Evolutionary conservation across 2,888 invertebrate genomes (phyloP), one percentile per base, ranked within the genome.

Genomic region (Caenorhabditis panamensis): DNA sequence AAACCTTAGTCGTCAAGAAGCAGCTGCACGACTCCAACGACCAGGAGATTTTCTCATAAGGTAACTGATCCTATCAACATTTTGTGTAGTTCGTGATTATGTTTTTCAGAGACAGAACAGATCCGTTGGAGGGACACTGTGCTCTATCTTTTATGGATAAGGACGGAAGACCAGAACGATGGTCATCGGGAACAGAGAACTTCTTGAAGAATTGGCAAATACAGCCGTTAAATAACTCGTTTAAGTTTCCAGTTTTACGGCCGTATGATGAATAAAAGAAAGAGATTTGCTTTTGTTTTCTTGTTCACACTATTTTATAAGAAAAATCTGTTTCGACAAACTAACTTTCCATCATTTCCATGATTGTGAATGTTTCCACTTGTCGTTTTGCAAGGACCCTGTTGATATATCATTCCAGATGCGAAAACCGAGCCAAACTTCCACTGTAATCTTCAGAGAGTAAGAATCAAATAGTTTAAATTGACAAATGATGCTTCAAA

Each of bases 11-110:
- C 54, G 68, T 13, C 11, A 53, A 13, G 59, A 59, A 26, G 69
- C 64, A 2, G 22, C 22, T 20, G 0, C n/a, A 9, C 13, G 68
- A 20, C 44, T 69, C n/a, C 2, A 1, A 2, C 28, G 24, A 22
- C 3, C 37, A 9, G 77, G 77, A 11, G 69, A 77, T 13, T 77
- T 77, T 44, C 18, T 77, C 8, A 26, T 63, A 2, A n/a, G 47
- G 47, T 47, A 3, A 9, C 13, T 18, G 1, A 16, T 20, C 1
- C 1, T 3, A 36, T 20, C 58, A 58, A n/a, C 9, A 36, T 11
- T 58, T n/a, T 18, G 1, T 31, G 24, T 20, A 18, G n/a, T n/a
- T n/a, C n/a, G n/a, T n/a, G n/a, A n/a, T n/a, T n/a, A n/a, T n/a
- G n/a, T n/a, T n/a, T n/a, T n/a, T n/a, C 26, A 54, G 47, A 18